These are phyloP conservation scores for Kryptopterus vitreolus DNA, from an alignment of 2,797 vertebrate species.

Conservation along the genomic window DNA sequence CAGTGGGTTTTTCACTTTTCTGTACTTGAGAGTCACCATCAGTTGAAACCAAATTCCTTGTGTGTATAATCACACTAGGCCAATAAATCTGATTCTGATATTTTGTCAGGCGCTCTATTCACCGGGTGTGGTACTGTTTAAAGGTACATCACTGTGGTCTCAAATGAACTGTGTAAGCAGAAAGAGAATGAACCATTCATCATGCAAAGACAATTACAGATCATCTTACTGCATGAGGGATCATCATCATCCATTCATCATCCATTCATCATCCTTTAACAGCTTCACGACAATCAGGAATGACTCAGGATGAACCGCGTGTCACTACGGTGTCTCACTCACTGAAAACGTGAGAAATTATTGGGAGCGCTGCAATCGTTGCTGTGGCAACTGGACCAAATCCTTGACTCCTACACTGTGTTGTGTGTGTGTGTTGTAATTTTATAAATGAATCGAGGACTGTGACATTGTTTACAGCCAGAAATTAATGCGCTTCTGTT, in stretches of 20 bases:
- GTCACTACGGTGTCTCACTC: conserved; percentile 42
- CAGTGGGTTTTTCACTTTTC: neutral
- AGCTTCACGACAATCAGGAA: conserved; percentile 29
- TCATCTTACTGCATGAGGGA: conserved; percentile 40
- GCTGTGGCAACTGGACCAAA: conserved; percentile 45
- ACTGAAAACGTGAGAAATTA: conserved; percentile 41
- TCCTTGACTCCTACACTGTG: conserved; percentile 29
- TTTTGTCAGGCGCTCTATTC: neutral
- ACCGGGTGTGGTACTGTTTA: neutral
- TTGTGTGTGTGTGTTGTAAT: conserved; percentile 23
- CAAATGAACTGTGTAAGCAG: neutral
- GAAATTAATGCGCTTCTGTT: conserved; percentile 1
- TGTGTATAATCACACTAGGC: too few species aligned
- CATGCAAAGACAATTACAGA: conserved; percentile 16
- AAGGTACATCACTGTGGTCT: neutral
- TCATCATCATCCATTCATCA: conserved; percentile 40
- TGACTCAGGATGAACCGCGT: conserved; percentile 44
- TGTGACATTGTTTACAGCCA: conserved; percentile 20
- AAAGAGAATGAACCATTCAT: conserved; percentile 2
- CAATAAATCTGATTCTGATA: too few species aligned
- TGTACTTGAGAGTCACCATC: too few species aligned
- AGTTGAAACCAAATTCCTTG: too few species aligned
- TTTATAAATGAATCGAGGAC: conserved; percentile 34
- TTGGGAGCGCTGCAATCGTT: conserved; percentile 36
- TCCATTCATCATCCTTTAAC: conserved; percentile 18